Base-by-base conservation (phyloP, 2,888 invertebrate species). In the Euphydryas editha region DNA sequence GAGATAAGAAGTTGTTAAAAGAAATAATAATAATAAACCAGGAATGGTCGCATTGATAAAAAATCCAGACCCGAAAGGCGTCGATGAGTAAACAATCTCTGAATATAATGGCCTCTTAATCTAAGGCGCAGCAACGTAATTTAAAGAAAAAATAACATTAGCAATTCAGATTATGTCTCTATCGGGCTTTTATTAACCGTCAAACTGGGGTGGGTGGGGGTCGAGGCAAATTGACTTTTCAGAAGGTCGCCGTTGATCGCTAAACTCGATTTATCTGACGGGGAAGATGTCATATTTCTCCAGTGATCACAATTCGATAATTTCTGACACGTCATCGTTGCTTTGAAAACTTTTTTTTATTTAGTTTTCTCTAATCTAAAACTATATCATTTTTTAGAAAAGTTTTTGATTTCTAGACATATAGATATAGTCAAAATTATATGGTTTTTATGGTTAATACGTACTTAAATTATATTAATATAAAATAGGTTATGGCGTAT, bases 141-240 rank as follows among this genome's bases (percentile, higher is more conserved):
- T 90, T 90, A 86, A 88, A 90, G 88, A 91, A 90, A 30, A 91
- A 90, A 91, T 90, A 91, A 89, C 89, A 91, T 91, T 91, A 90
- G 91, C 90, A 90, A 91, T 88, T 90, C 90, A 91, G 84, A 91
- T 91, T 84, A 82, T 77, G 76, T 77, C 78, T 81, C 85, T 84
- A 86, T 86, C 84, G 83, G 75, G 78, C 78, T 81, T 86, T 90
- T 90, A 90, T 90, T 90, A 90, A 87, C 85, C 88, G 89, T 89
- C 90, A 88, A 87, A 87, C 84, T 83, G 84, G 81, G 82, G 42
- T 8, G 17, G 63, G 30, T 7, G 56, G 44, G 59, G 81, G 79
- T 76, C 80, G 81, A 76, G 75, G 80, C 81, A 88, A 88, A 89
- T 88, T 89, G 85, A 88, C 87, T 88, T 83, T 80, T 80, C 76